Percentiles rank a stretch among this genome's conserved stretches.
Evolutionary conservation across 2,113 vertebrate species (phyloP).

Genomic region (Electrona antarctica): DNA sequence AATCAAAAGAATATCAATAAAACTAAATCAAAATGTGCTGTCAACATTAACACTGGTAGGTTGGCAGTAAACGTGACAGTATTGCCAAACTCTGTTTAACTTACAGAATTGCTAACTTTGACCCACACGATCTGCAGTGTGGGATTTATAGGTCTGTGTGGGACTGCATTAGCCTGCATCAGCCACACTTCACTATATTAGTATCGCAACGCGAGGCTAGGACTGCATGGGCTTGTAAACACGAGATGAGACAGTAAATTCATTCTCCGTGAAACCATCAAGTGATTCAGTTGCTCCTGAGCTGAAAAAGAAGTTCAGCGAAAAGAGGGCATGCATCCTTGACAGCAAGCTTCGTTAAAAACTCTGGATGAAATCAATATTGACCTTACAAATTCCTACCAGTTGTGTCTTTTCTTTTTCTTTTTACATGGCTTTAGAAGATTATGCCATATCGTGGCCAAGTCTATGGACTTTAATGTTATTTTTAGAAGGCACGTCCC

Average conservation of each 20-base stretch:
- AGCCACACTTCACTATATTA: too few relatives aligned
- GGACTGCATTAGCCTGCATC: too few relatives aligned
- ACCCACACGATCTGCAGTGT: conserved; percentile 50
- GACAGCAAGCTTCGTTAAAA: conserved; percentile 41
- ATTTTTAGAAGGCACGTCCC: too few relatives aligned
- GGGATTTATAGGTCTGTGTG: conserved; percentile 60
- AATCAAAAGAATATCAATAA: too few relatives aligned
- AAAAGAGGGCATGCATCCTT: conserved; percentile 24
- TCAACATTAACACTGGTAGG: too few relatives aligned
- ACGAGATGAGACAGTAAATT: conserved; percentile 70
- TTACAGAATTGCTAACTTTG: conserved; percentile 73
- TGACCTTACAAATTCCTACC: background rate
- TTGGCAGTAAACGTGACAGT: conserved; percentile 52
- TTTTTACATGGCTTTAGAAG: too few relatives aligned
- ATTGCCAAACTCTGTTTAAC: conserved; percentile 58
- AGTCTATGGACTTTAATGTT: too few relatives aligned
- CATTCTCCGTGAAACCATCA: conserved; percentile 67
- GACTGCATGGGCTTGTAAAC: conserved; percentile 60
- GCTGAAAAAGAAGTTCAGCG: background rate
- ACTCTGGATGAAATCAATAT: conserved; percentile 1
- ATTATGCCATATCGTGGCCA: too few relatives aligned
- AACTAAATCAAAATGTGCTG: too few relatives aligned
- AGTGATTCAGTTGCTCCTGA: conserved; percentile 55
- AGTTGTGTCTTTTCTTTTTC: too few relatives aligned
- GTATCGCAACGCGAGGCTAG: too few relatives aligned